Evolutionary conservation across 2,113 vertebrate species (phyloP).

Genomic region (Probosciger aterrimus): DNA sequence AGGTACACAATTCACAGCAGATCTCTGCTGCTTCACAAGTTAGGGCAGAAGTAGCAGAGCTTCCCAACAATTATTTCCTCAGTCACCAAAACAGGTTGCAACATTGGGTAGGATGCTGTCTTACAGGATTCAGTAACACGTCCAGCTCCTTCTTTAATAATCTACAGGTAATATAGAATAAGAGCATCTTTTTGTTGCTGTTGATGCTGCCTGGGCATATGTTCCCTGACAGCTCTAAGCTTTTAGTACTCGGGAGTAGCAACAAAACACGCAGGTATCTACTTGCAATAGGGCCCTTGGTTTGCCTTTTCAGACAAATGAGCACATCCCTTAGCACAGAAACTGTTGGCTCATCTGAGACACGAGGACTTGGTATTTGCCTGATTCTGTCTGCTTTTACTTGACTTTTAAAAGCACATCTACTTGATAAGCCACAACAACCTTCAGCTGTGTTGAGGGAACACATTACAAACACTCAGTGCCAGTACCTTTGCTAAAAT

Average conservation of each 20-base stretch:
- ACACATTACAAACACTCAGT: background rate
- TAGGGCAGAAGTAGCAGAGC: background rate
- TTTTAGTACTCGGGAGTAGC: background rate
- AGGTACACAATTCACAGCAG: background rate
- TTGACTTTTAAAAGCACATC: background rate
- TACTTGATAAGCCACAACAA: background rate
- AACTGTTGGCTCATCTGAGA: background rate
- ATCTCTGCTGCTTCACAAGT: background rate
- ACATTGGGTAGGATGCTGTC: background rate
- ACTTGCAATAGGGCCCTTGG: background rate
- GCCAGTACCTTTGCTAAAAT: background rate
- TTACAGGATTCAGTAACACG: background rate
- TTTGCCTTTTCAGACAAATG: background rate
- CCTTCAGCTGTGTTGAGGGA: background rate
- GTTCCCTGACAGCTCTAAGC: background rate
- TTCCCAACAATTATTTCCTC: background rate
- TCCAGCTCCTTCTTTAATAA: background rate
- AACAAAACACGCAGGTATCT: background rate
- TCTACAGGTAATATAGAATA: background rate
- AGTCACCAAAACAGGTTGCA: background rate
- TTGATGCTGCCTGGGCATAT: background rate
- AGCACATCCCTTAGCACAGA: background rate
- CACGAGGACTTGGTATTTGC: accelerated
- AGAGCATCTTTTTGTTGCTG: background rate
- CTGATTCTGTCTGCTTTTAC: background rate